Conservation (phyloP, 2,113 vertebrate genomes). For the Nibea albiflora region DNA sequence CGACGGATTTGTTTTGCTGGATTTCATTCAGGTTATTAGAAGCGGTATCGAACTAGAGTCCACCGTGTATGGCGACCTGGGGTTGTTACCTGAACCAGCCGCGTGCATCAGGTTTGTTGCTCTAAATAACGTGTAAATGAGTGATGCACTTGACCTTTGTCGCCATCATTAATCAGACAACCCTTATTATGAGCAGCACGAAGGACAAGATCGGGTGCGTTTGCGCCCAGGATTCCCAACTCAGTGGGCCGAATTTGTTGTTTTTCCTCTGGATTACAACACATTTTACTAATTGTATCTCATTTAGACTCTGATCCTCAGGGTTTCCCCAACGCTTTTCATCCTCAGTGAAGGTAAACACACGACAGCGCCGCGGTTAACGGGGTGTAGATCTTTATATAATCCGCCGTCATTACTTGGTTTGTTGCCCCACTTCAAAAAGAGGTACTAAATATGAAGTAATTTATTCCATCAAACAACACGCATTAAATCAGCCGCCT, state of each 20-base stretch:
- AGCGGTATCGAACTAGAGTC: constrained; percentile 17
- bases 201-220: constrained; percentile 9
- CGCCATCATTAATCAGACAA: constrained; percentile 29
- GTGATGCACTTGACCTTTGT: constrained; percentile 40
- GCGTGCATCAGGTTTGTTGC: constrained; percentile 1
- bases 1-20: constrained; percentile 19
- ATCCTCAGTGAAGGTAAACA: background rate
- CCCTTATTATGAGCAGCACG: constrained; percentile 8
- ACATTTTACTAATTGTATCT: background rate
- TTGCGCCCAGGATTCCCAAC: background rate
- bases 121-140: constrained; percentile 50
- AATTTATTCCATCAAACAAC: constrained; percentile 64
- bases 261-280: background rate
- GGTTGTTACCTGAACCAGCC: constrained; percentile 6
- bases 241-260: background rate
- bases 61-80: background rate
- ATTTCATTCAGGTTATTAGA: constrained; percentile 38
- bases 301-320: background rate
- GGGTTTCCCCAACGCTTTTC: background rate
- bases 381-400: background rate
- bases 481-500: constrained; percentile 44
- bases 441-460: constrained; percentile 40
- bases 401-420: constrained; percentile 27
- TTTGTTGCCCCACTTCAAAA: constrained; percentile 57
- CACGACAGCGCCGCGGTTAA: background rate